Percentiles rank a stretch among this genome's conserved stretches.
Conservation (phyloP, 2,113 vertebrate species). For the Podiceps cristatus region DNA sequence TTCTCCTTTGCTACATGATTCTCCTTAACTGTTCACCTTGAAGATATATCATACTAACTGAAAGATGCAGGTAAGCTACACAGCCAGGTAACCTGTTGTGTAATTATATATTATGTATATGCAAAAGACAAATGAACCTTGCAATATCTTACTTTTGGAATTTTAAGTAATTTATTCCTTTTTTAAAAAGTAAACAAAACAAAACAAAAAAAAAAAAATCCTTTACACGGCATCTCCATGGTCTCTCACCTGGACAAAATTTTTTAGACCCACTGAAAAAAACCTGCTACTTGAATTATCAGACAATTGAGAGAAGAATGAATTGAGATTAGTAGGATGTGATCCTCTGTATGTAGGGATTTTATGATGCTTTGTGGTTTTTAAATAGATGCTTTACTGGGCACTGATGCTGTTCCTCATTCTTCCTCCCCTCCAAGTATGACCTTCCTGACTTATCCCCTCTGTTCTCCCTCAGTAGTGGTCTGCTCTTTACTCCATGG, state of each 20-base stretch:
- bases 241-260: not conserved
- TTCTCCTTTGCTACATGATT: not conserved
- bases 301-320: not conserved
- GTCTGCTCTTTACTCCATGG: not conserved
- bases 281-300: not conserved
- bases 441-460: not conserved
- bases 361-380: not conserved
- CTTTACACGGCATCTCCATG: not conserved
- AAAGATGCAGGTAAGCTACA: not conserved
- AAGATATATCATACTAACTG: not conserved
- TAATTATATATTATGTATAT: not conserved
- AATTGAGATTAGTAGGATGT: not conserved
- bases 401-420: not conserved
- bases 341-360: not conserved
- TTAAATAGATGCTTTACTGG: not conserved
- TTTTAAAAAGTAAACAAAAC: not conserved
- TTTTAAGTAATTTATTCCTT: not conserved
- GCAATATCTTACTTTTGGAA: not conserved
- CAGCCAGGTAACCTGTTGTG: not conserved
- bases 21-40: not conserved
- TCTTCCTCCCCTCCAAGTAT: not conserved
- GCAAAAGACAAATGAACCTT: not conserved
- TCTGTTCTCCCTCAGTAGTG: not conserved
- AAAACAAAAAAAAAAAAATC: not conserved
- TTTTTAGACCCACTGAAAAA: not conserved